Conservation (phyloP, 2,888 invertebrate species). For the Melinaea menophilus region DNA sequence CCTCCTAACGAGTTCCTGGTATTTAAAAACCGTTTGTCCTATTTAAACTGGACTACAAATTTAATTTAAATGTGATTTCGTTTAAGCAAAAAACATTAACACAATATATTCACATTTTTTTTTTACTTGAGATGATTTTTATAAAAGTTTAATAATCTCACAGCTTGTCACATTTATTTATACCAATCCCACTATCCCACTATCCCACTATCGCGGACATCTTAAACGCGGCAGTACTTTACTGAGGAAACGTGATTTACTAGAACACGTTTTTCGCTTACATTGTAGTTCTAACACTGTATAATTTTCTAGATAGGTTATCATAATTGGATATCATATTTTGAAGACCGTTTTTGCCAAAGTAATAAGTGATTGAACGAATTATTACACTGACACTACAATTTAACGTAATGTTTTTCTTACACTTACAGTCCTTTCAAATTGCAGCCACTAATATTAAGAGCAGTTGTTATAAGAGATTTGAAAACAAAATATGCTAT, state of each 20-base stretch:
- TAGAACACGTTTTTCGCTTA: slow-evolving; percentile 17
- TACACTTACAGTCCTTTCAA: no score
- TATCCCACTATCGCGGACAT: slow-evolving; percentile 1
- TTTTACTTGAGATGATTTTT: no score
- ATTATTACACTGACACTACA: background rate
- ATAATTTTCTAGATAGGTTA: slow-evolving; percentile 27
- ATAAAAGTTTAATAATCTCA: slow-evolving; percentile 7
- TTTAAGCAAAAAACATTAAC: no score
- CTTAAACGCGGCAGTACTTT: slow-evolving; percentile 8
- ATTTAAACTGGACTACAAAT: background rate
- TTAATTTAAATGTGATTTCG: no score
- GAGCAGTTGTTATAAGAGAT: no score
- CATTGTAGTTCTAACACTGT: slow-evolving; percentile 27
- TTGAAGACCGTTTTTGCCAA: slow-evolving; percentile 11
- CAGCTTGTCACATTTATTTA: slow-evolving; percentile 8
- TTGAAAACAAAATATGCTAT: no score
- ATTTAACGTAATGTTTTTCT: background rate
- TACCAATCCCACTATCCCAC: background rate
- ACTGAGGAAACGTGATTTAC: slow-evolving; percentile 11
- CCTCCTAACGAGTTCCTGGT: background rate
- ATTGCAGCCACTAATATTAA: no score
- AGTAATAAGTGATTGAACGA: background rate
- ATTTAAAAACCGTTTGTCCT: background rate
- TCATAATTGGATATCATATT: slow-evolving; percentile 31
- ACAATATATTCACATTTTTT: no score